Evolutionary conservation across 2,888 invertebrate genomes (phyloP).

Genomic region (Antheraea assamensis): DNA sequence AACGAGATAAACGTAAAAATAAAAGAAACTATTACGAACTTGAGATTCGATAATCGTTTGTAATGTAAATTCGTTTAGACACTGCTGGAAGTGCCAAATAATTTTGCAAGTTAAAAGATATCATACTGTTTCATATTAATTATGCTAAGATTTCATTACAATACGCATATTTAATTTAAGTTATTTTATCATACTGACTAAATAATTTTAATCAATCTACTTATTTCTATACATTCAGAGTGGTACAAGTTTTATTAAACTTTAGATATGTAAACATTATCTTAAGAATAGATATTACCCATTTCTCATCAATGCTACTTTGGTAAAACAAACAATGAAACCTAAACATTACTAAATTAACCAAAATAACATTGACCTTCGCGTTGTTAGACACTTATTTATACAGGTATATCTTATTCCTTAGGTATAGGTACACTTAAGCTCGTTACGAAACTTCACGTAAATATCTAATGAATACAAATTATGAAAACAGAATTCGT

Average conservation of each 20-base stretch:
- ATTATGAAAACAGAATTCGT: slow-evolving; percentile 43
- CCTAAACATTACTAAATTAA: neutral
- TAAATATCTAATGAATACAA: slow-evolving; percentile 27
- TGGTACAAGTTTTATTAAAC: neutral
- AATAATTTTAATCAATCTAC: neutral
- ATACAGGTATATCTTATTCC: neutral
- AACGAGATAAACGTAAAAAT: neutral
- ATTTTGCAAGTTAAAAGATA: neutral
- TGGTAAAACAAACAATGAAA: neutral
- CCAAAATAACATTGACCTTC: neutral
- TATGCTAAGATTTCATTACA: no score
- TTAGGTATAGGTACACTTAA: neutral
- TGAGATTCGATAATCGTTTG: neutral
- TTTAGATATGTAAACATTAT: neutral
- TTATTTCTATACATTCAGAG: neutral
- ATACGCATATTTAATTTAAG: no score
- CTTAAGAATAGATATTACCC: neutral
- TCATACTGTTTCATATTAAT: neutral
- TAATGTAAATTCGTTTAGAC: neutral
- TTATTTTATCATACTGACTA: no score
- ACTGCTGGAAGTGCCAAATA: neutral
- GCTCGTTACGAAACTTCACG: neutral
- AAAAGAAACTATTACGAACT: neutral
- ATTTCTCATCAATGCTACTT: neutral
- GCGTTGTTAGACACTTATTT: neutral